phyloP scores from a whole-genome alignment of 2,113 vertebrate genomes.

The Tyrannus savana region DNA sequence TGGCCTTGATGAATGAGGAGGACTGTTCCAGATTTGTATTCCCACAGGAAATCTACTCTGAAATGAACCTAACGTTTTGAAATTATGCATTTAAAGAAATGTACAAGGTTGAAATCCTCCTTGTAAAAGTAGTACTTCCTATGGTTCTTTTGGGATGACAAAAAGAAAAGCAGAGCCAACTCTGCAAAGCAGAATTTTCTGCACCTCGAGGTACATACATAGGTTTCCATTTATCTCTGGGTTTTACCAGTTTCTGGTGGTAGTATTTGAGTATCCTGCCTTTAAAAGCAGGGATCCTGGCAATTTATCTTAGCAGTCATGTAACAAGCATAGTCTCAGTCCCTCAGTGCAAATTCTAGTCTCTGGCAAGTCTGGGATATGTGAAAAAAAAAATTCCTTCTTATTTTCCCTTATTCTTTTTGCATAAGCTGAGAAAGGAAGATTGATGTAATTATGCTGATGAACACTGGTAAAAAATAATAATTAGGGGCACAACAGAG shows the following conservation, averaged over 20 bases:
- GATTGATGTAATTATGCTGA: not conserved
- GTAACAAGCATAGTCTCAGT: not conserved
- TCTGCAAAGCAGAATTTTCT: not conserved
- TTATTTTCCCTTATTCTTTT: not conserved
- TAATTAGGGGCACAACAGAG: not conserved
- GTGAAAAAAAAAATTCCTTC: not conserved
- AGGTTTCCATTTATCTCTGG: not conserved
- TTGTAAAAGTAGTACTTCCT: not conserved
- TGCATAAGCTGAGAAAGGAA: not conserved
- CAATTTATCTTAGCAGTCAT: not conserved
- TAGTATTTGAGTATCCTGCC: not conserved
- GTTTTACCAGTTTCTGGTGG: not conserved
- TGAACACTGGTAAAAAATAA: not conserved
- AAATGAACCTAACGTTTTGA: not conserved
- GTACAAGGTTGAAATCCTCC: not conserved
- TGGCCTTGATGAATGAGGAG: not conserved
- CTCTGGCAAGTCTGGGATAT: not conserved
- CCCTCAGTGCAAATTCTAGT: not conserved
- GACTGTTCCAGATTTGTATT: not conserved
- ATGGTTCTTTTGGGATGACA: not conserved
- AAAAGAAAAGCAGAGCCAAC: not conserved
- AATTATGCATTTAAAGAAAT: not conserved
- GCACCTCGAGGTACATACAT: accelerated
- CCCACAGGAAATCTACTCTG: not conserved
- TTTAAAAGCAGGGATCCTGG: not conserved